These are phyloP conservation scores for Cephalopterus ornatus DNA, from an alignment of 2,113 vertebrate species.

Conservation along the genomic window DNA sequence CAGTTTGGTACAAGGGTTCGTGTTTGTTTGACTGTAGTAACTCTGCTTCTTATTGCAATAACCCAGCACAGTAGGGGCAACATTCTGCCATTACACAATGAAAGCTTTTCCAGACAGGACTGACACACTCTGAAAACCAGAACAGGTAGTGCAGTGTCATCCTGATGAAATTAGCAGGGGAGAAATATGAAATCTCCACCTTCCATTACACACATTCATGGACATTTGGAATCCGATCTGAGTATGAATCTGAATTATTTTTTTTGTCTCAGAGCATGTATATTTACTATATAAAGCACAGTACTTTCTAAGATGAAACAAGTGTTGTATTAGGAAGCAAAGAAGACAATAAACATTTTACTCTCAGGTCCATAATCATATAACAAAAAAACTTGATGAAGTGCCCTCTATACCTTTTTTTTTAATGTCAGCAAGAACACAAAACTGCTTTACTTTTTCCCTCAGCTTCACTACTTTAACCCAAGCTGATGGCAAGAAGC, in stretches of 20 bases:
- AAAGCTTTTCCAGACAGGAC: slow-evolving; percentile 51
- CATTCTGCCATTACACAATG: slow-evolving; percentile 44
- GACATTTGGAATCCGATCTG: slow-evolving; percentile 1
- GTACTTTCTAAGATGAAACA: slow-evolving; percentile 52
- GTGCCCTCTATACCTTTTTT: slow-evolving; percentile 18
- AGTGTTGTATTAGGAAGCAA: slow-evolving; percentile 60
- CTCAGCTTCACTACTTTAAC: slow-evolving; percentile 47
- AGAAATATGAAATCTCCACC: slow-evolving; percentile 58
- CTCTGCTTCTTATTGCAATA: slow-evolving; percentile 64
- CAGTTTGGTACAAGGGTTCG: slow-evolving; percentile 19
- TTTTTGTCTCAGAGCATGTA: neutral
- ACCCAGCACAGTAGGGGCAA: slow-evolving; percentile 56
- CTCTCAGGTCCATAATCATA: slow-evolving; percentile 53
- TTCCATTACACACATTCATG: slow-evolving; percentile 36
- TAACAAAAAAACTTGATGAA: neutral
- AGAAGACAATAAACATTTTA: slow-evolving; percentile 64
- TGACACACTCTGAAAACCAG: slow-evolving; percentile 59
- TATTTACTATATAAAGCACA: slow-evolving; percentile 6
- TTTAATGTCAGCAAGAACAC: slow-evolving; percentile 36
- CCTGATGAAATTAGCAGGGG: slow-evolving; percentile 66
- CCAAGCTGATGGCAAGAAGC: slow-evolving; percentile 68
- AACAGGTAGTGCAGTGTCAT: slow-evolving; percentile 17
- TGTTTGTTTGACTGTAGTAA: slow-evolving; percentile 4
- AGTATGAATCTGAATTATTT: neutral
- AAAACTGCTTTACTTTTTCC: slow-evolving; percentile 50